Evolutionary conservation across 2,113 vertebrate genomes (phyloP).

Genomic region (Neomonachus schauinslandi): DNA sequence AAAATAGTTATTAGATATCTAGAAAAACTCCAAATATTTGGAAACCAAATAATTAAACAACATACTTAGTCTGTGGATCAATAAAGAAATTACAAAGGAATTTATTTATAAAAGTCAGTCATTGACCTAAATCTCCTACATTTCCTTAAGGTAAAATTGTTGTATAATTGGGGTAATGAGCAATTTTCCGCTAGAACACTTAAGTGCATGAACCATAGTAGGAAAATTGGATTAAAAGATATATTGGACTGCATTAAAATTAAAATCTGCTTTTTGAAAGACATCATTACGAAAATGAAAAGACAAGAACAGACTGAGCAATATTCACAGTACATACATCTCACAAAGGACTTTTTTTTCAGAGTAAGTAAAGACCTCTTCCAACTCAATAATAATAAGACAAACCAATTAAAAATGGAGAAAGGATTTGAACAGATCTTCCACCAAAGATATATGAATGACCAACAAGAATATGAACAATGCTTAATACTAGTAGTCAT

Average conservation of each 20-base stretch:
- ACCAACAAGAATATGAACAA: neutral
- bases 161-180: neutral
- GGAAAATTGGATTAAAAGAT: neutral
- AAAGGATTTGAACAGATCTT: neutral
- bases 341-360: neutral
- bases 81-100: neutral
- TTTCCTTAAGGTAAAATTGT: neutral
- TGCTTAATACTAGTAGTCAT: neutral
- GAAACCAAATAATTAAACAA: neutral
- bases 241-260: neutral
- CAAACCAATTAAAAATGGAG: neutral
- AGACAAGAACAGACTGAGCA: neutral
- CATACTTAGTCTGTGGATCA: neutral
- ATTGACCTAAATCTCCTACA: neutral
- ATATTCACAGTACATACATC: neutral
- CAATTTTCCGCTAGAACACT: neutral
- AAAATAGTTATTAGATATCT: neutral
- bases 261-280: constrained; percentile 14
- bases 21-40: neutral
- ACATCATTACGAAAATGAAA: neutral
- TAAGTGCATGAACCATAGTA: neutral
- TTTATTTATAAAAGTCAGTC: neutral
- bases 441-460: neutral
- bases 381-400: neutral
- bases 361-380: neutral